Percentiles rank a stretch among this genome's conserved stretches.
phyloP scores from a whole-genome alignment of 2,113 vertebrate species.

The Leptocoma aspasia region DNA sequence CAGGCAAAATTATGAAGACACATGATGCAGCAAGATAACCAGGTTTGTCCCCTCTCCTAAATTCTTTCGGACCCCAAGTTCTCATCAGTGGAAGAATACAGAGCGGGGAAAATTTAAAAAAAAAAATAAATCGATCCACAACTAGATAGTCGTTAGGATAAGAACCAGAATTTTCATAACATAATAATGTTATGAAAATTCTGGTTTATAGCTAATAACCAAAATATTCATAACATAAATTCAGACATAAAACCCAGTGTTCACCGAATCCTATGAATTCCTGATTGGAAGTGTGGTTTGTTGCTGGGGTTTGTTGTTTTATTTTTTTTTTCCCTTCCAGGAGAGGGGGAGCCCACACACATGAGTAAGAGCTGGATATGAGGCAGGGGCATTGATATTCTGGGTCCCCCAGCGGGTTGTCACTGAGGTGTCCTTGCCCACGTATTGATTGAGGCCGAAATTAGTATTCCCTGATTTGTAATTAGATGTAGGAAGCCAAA shows the following conservation, averaged over 20 bases:
- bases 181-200: no score
- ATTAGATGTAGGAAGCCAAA: constrained; percentile 65
- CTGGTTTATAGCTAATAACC: no score
- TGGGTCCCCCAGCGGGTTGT: background rate
- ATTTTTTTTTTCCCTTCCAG: background rate
- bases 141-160: background rate
- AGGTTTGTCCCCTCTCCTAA: background rate
- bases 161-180: background rate
- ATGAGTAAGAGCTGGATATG: background rate
- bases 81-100: background rate
- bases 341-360: background rate
- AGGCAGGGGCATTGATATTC: constrained; percentile 49
- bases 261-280: background rate
- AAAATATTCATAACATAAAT: background rate
- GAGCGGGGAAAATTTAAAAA: background rate
- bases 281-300: background rate
- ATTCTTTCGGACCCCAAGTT: background rate
- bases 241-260: background rate
- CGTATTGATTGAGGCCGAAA: constrained; percentile 66
- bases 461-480: constrained; percentile 63
- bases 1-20: background rate
- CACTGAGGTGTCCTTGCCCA: constrained; percentile 16
- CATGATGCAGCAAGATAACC: background rate
- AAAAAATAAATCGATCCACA: background rate
- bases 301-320: background rate